Percentiles rank a stretch among this genome's conserved stretches.
Evolutionary conservation across 2,888 invertebrate genomes (phyloP).

Genomic region (Beris chalybata): DNA sequence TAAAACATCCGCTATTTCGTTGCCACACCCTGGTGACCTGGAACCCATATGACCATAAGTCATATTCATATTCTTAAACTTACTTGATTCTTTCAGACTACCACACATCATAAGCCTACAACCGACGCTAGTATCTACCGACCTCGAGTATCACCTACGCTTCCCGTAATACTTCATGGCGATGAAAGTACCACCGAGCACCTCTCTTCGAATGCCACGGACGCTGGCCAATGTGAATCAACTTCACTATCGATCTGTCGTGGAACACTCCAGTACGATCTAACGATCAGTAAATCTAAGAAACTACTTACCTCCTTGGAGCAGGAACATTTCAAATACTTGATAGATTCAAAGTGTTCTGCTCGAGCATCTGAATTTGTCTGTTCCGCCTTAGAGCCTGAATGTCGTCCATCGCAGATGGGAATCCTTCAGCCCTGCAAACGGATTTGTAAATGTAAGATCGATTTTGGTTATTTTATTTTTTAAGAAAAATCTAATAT

Average conservation of each 20-base stretch:
- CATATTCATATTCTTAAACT: too few relatives aligned
- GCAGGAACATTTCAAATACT: constrained; percentile 62
- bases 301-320: constrained; percentile 45
- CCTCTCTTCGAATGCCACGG: constrained; percentile 42
- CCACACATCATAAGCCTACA: constrained; percentile 52
- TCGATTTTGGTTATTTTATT: neutral
- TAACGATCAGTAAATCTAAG: constrained; percentile 58
- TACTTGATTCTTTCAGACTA: constrained; percentile 27
- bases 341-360: constrained; percentile 67
- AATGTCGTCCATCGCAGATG: constrained; percentile 64
- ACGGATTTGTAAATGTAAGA: constrained; percentile 65
- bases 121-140: constrained; percentile 59
- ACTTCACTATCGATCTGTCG: constrained; percentile 59
- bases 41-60: too few relatives aligned
- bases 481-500: neutral
- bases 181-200: constrained; percentile 50
- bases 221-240: constrained; percentile 50
- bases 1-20: too few relatives aligned
- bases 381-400: constrained; percentile 68
- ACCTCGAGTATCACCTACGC: constrained; percentile 65
- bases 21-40: too few relatives aligned
- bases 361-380: constrained; percentile 64
- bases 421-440: constrained; percentile 66
- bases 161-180: constrained; percentile 58
- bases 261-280: constrained; percentile 69